Evolutionary conservation across 2,888 invertebrate genomes (phyloP).

Genomic region (Tribolium freemani): DNA sequence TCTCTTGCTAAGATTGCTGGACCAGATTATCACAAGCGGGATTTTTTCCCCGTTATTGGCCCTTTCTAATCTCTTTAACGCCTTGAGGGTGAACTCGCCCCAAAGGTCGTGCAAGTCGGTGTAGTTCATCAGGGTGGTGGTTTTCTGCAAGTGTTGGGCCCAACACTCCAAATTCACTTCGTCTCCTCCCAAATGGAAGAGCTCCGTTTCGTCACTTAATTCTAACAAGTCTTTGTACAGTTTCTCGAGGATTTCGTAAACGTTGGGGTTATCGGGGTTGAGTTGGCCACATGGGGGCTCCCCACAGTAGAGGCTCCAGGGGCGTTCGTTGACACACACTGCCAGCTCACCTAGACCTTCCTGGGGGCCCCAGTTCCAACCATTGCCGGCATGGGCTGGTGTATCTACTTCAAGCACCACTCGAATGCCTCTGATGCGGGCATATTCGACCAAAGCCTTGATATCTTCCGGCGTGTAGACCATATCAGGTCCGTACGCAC

Average conservation of each 20-base stretch:
- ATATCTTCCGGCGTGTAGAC: constrained; percentile 79
- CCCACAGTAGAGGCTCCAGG: constrained; percentile 85
- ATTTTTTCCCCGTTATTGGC: constrained; percentile 73
- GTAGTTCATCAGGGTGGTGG: constrained; percentile 70
- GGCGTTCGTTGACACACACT: constrained; percentile 82
- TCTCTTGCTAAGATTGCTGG: constrained; percentile 81
- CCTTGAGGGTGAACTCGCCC: constrained; percentile 82
- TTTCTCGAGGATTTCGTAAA: constrained; percentile 80
- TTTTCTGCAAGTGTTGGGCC: constrained; percentile 70
- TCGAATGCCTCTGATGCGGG: constrained; percentile 85
- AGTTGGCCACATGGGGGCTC: constrained; percentile 91
- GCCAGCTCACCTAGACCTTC: constrained; percentile 84
- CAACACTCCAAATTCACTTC: constrained; percentile 88
- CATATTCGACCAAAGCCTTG: constrained; percentile 81
- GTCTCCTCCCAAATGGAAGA: constrained; percentile 88
- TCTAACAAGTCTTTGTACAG: constrained; percentile 83
- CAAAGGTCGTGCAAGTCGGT: constrained; percentile 83
- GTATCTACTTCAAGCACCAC: constrained; percentile 92
- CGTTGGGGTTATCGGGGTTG: constrained; percentile 85
- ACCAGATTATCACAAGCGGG: constrained; percentile 80
- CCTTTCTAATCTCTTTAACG: constrained; percentile 72
- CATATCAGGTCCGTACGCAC: constrained; percentile 85
- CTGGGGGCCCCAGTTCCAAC: constrained; percentile 87
- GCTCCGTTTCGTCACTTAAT: constrained; percentile 81
- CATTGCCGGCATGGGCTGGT: constrained; percentile 90